Base-by-base conservation (phyloP, 2,797 vertebrate genomes). In the Myotis findleyi region DNA sequence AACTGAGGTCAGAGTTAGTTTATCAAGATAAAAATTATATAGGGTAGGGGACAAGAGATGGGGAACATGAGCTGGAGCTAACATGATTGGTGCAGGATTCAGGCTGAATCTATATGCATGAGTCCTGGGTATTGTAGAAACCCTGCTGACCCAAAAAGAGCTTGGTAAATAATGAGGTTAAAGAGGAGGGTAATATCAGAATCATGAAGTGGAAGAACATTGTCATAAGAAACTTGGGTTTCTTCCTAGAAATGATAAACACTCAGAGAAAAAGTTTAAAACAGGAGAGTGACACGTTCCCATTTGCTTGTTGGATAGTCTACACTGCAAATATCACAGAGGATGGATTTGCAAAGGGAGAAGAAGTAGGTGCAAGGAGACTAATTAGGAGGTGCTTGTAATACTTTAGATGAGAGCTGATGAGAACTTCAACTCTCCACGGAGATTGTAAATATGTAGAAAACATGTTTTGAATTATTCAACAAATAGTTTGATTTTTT, bases 391-490 rank as follows among this genome's bases (percentile, higher is more conserved):
- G 38, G 25, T 7, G 69, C 33, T 49, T 76, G n/a, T 2, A 87
- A 53, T 30, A 81, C 10, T 36, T 87, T 3, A 64, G 62, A 30
- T 55, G 57, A 94, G 71, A 88, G n/a, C 20, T 47, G 69, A 86
- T 33, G 36, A 82, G 62, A 62, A 51, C 41, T 79, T 96, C 25
- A 51, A 38, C 36, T 77, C 59, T 76, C 85, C 71, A 5, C 0
- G 83, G 64, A 91, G 25, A 89, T 69, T 69, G 36, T 10, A 87
- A 81, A 86, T 59, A 51, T 38, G 55, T 27, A 92, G 30, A 72
- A 90, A 93, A 71, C n/a, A 44, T 7, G 44, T 59, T 95, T 76
- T 92, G 68, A 79, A 91, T 93, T 93, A 94, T 76, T 93, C 82
- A 94, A 57, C 17, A 83, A 66, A 73, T 49, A 82, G 36, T 47